phyloP scores from a whole-genome alignment of 2,113 vertebrate genomes.

The Calonectris borealis region DNA sequence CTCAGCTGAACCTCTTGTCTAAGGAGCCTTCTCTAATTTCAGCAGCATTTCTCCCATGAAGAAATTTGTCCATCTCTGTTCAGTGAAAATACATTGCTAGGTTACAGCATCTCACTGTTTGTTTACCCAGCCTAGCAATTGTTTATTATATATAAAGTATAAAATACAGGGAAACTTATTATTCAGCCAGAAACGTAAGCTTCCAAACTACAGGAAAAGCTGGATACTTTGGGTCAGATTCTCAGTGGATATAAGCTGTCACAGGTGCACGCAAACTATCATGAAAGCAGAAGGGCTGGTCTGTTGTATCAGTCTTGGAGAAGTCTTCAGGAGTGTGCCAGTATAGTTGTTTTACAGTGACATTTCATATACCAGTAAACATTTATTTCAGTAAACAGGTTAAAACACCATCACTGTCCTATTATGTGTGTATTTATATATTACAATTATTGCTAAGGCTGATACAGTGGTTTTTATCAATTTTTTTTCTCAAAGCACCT shows the following conservation, averaged over 20 bases:
- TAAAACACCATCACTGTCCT: not conserved
- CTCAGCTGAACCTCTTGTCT: not conserved
- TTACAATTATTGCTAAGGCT: not conserved
- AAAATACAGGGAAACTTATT: not conserved
- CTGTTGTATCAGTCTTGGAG: not conserved
- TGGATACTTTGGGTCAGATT: not conserved
- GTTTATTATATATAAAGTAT: not conserved
- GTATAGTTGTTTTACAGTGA: not conserved
- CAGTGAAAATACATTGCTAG: not conserved
- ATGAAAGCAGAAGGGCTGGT: not conserved
- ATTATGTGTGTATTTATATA: not conserved
- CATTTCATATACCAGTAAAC: not conserved
- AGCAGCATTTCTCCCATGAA: not conserved
- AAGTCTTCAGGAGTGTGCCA: not conserved
- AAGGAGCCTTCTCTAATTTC: not conserved
- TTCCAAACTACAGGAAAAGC: not conserved
- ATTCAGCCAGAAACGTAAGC: not conserved
- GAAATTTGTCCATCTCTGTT: not conserved
- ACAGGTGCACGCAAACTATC: not conserved
- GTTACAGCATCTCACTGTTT: not conserved
- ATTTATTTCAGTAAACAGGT: not conserved
- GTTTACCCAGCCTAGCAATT: not conserved
- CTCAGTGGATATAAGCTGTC: not conserved
- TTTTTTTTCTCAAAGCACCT: not conserved
- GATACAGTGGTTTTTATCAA: rapidly evolving